Evolutionary conservation across 2,113 vertebrate species (phyloP).

Genomic region (Tachycineta bicolor): DNA sequence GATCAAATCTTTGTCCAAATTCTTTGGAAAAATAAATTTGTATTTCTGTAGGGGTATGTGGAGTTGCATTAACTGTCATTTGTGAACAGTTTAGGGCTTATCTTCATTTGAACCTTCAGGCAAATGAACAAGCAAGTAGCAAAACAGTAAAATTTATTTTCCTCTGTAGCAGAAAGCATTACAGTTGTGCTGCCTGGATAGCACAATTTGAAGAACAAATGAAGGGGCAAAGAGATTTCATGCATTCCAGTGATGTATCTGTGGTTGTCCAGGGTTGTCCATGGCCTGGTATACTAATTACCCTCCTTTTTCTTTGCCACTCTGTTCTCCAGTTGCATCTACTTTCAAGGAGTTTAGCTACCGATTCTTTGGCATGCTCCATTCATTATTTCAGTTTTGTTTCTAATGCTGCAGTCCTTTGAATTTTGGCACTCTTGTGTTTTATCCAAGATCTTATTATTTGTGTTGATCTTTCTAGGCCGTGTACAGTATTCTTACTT

Average conservation of each 20-base stretch:
- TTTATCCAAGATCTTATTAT: not conserved
- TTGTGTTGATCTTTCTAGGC: not conserved
- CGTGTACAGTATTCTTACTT: not conserved
- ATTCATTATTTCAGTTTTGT: slow-evolving; percentile 52
- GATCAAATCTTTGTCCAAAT: not conserved
- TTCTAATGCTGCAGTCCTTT: slow-evolving; percentile 24
- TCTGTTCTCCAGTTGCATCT: slow-evolving; percentile 35
- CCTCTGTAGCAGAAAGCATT: not conserved
- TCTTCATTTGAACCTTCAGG: not conserved
- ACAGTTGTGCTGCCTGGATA: not conserved
- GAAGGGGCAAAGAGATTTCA: slow-evolving; percentile 55
- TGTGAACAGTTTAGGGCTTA: not conserved
- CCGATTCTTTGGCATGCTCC: slow-evolving; percentile 39
- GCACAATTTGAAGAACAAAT: slow-evolving; percentile 28
- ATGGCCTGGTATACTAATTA: slow-evolving; percentile 51
- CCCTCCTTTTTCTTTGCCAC: slow-evolving; percentile 32
- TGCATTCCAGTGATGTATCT: slow-evolving; percentile 52
- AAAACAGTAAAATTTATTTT: not conserved
- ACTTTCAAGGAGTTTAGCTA: slow-evolving; percentile 32
- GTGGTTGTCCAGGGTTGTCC: slow-evolving; percentile 28
- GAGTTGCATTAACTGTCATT: not conserved
- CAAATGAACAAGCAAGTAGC: not conserved
- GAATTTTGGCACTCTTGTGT: not conserved
- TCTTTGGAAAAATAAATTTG: not conserved
- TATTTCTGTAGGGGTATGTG: not conserved